Evolutionary conservation across 1,140 invertebrate species (phyloP), one percentile per base, ranked within the genome.

Genomic region (Saccostrea cuccullata): DNA sequence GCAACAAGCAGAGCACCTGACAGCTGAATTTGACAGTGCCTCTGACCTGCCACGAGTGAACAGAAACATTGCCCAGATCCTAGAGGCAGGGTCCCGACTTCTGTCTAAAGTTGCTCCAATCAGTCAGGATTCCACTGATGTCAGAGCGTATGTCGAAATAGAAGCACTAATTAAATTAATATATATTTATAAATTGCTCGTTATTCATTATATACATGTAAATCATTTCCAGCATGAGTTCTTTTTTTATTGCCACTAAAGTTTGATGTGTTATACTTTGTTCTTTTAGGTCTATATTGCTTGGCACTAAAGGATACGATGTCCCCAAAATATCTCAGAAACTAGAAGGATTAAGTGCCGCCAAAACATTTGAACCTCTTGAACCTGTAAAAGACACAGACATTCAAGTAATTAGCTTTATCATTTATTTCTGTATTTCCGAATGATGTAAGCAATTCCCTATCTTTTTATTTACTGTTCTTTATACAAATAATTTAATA

Each of bases 291-390:
- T 97, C 98, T 91, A 96, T 99, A n/a, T 95, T 99, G 56, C 96
- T 99, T 86, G 98, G 98, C 17, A 97, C 98, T 0, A 97, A 97
- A 96, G 98, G 98, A 9, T 97, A 98, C 91, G 98, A 99, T 95
- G 95, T 99, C 36, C 97, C 98, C n/a, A 97, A 97, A 95, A 97
- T 99, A 86, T 97, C 97, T 8, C 97, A 98, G 92, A 98, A 98
- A 93, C 95, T 99, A 23, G 98, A 98, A 95, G 97, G 97, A 3
- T 95, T 99, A 0, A 98, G 97, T 94, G 96, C 98, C 8, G 92
- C 94, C 9, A 95, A 95, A 88, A 98, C 97, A 73, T 98, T 98
- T 95, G 98, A 98, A 94, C 97, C 98, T 0, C 95, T 98, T 56
- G 98, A 98, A 95, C 98, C 98, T 2, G 97, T 98, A 64, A 96